A percentile compares a stretch with the other conserved stretches of the same genome.
Evolutionary conservation across 2,888 invertebrate genomes (phyloP).

Genomic region (Lepidonotus clava): DNA sequence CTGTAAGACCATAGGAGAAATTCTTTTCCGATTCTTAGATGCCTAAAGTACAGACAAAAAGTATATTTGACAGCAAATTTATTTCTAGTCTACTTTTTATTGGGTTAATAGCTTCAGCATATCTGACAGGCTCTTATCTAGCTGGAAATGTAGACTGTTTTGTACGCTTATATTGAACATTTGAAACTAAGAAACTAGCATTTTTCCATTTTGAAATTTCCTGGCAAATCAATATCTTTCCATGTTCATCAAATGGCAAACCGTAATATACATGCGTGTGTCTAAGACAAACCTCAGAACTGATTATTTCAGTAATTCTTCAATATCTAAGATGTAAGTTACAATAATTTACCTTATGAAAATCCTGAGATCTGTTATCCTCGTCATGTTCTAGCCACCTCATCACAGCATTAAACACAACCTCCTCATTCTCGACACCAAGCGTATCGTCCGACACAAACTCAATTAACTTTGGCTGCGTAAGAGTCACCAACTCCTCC

Average conservation of each 20-base stretch:
- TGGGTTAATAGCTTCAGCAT: no score
- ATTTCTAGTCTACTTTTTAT: no score
- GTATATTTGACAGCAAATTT: no score
- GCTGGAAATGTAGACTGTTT: no score
- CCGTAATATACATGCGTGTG: neutral
- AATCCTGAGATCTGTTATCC: slow-evolving; percentile 67
- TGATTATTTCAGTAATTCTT: no score
- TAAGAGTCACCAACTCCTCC: slow-evolving; percentile 79
- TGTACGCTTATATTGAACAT: no score
- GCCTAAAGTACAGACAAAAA: no score
- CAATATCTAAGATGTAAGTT: neutral
- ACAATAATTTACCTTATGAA: slow-evolving; percentile 37
- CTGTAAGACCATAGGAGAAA: no score
- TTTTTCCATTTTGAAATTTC: neutral
- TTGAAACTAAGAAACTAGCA: neutral
- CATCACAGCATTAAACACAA: slow-evolving; percentile 81
- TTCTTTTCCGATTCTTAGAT: no score
- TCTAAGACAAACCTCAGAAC: neutral
- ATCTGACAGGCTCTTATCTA: no score
- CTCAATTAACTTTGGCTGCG: slow-evolving; percentile 81
- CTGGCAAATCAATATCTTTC: neutral
- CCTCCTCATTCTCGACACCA: slow-evolving; percentile 81
- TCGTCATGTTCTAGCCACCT: slow-evolving; percentile 81
- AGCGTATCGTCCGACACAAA: slow-evolving; percentile 81
- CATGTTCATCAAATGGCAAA: neutral